phyloP scores from a whole-genome alignment of 1,140 invertebrate genomes.

The Hesperophylax magnus region DNA sequence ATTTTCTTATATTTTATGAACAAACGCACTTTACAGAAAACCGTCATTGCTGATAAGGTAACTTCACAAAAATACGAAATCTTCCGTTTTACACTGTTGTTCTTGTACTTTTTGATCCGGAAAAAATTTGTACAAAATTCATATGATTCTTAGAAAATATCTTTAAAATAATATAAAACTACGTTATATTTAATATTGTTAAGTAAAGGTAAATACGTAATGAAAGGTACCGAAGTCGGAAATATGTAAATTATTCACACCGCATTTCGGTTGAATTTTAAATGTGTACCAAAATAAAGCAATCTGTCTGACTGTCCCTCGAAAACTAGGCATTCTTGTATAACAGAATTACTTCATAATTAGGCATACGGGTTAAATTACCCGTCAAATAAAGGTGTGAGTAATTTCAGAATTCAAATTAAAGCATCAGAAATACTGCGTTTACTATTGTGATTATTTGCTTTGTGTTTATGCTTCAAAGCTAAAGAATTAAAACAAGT shows the following conservation, averaged over 20 bases:
- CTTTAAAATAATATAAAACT: too few species aligned
- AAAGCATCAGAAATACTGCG: neutral
- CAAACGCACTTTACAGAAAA: too few species aligned
- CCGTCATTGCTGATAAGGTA: too few species aligned
- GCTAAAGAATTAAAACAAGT: neutral
- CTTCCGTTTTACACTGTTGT: too few species aligned
- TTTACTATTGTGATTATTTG: slow-evolving; percentile 11
- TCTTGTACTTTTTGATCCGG: too few species aligned
- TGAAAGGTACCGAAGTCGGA: neutral
- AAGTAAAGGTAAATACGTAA: too few species aligned
- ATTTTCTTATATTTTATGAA: too few species aligned
- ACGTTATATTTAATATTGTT: too few species aligned
- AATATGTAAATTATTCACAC: slow-evolving; percentile 23
- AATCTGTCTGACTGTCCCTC: slow-evolving; percentile 34
- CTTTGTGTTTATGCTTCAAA: neutral
- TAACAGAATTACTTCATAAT: slow-evolving; percentile 25
- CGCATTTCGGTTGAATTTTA: neutral
- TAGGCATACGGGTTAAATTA: slow-evolving; percentile 40
- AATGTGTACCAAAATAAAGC: slow-evolving; percentile 28
- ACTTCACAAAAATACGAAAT: too few species aligned
- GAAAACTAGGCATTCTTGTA: slow-evolving; percentile 24
- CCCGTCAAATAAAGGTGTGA: slow-evolving; percentile 39
- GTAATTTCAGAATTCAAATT: neutral
- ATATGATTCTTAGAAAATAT: too few species aligned
- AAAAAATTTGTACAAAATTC: too few species aligned